phyloP scores from a whole-genome alignment of 2,888 invertebrate species.

The Rhagophthalmus giganteus region DNA sequence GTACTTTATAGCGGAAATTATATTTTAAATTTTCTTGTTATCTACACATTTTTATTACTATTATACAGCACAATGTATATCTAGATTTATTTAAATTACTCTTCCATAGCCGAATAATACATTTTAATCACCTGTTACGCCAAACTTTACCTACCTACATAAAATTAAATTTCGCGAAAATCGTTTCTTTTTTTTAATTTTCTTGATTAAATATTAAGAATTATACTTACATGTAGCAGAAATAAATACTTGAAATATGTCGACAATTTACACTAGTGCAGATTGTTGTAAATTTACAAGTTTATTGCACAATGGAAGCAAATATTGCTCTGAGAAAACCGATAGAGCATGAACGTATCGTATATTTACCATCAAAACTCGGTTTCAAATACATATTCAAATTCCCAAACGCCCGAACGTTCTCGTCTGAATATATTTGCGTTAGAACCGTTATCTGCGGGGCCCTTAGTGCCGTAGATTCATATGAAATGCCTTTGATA shows the following conservation, averaged over 20 bases:
- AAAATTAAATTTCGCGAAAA: too few relatives aligned
- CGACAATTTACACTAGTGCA: background rate
- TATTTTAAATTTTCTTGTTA: too few relatives aligned
- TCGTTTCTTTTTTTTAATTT: too few relatives aligned
- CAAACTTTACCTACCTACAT: too few relatives aligned
- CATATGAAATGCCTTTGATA: slow-evolving; percentile 55
- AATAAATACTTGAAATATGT: background rate
- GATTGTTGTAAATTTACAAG: slow-evolving; percentile 23
- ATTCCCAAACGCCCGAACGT: slow-evolving; percentile 53
- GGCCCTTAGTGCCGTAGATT: slow-evolving; percentile 50
- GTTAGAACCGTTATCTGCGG: slow-evolving; percentile 49
- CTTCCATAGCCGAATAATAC: background rate
- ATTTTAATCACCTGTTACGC: slow-evolving; percentile 1
- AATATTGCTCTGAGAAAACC: slow-evolving; percentile 44
- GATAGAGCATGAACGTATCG: slow-evolving; percentile 47
- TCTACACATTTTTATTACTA: too few relatives aligned
- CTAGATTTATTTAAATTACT: background rate
- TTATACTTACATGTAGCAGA: background rate
- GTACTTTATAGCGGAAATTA: slow-evolving; percentile 4
- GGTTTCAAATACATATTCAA: slow-evolving; percentile 51
- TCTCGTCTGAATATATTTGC: slow-evolving; percentile 47
- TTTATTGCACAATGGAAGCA: slow-evolving; percentile 23
- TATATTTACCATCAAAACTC: slow-evolving; percentile 39
- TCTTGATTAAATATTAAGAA: too few relatives aligned
- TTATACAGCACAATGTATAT: too few relatives aligned